Conservation (phyloP, 2,113 vertebrate species). For the Nothobranchius kuhntae region DNA sequence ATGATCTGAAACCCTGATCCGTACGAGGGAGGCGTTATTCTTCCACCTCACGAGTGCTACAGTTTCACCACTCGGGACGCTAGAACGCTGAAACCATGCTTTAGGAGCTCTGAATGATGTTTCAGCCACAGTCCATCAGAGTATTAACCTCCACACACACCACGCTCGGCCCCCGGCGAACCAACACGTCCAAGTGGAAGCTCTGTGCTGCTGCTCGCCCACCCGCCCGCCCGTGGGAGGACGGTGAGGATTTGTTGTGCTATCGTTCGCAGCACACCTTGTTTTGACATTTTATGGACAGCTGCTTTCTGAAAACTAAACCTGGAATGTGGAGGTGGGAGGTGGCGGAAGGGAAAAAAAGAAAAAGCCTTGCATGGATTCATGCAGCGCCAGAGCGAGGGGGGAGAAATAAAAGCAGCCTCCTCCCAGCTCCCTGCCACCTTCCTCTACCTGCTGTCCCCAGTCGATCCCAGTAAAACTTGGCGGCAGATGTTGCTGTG, state of each 20-base stretch:
- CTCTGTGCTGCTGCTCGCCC: neutral
- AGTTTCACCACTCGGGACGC: neutral
- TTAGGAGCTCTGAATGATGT: conserved; percentile 1
- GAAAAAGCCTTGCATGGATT: conserved; percentile 48
- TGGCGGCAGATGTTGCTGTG: conserved; percentile 90
- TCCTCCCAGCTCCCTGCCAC: conserved; percentile 65
- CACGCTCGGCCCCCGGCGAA: conserved; percentile 27
- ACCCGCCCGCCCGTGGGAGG: conserved; percentile 13
- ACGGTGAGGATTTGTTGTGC: conserved; percentile 66
- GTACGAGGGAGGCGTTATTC: too few species aligned
- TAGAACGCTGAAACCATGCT: neutral
- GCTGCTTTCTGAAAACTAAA: conserved; percentile 85
- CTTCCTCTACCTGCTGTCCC: conserved; percentile 91
- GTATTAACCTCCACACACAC: conserved; percentile 36
- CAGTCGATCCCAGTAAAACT: conserved; percentile 84
- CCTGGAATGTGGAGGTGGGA: conserved; percentile 52
- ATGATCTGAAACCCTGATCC: too few species aligned
- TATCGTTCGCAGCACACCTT: conserved; percentile 87
- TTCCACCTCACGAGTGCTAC: neutral
- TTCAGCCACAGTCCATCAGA: conserved; percentile 21
- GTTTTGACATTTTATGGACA: conserved; percentile 80
- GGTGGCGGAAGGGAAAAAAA: neutral
- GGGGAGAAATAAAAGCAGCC: conserved; percentile 58
- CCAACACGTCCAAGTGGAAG: conserved; percentile 46
- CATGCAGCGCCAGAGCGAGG: conserved; percentile 30